Base-by-base conservation (phyloP, 1,140 invertebrate genomes). In the Mya arenaria region DNA sequence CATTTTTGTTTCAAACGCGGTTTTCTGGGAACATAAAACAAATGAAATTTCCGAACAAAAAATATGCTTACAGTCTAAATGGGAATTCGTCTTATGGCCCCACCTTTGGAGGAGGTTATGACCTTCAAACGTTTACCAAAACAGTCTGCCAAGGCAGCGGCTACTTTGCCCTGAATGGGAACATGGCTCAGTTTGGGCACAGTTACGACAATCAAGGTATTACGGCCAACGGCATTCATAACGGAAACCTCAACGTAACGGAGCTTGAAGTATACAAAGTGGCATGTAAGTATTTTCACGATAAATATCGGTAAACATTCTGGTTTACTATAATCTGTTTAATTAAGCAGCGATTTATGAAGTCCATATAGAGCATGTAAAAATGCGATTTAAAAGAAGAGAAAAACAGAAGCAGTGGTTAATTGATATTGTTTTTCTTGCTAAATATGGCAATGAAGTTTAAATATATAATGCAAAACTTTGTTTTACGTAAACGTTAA, bases 251-350 rank as follows among this genome's bases (percentile, higher is more conserved):
- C 4, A 56, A 56, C 19, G 55, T 56, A 6, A 56, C 19, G n/a
- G 55, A 56, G 28, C 28, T 56, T n/a, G 55, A 56, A 56, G 55
- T 56, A 5, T 56, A 56, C 19, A 56, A 56, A 56, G 55, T 56
- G 4, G 28, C 55, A 56, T 56, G 55, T 56, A 56, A n/a, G 55
- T 56, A 48, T 48, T 48, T n/a, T n/a, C n/a, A n/a, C n/a, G n/a
- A n/a, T n/a, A n/a, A n/a, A n/a, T n/a, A n/a, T n/a, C n/a, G n/a
- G n/a, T n/a, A n/a, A n/a, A n/a, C n/a, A n/a, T n/a, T n/a, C n/a
- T n/a, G n/a, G n/a, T n/a, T n/a, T n/a, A n/a, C n/a, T n/a, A n/a
- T n/a, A 48, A 48, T 48, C 44, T 48, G 44, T 10, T 48, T n/a
- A 48, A 13, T 48, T 48, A n/a, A 48, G 44, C n/a, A n/a, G n/a